Percentiles rank a stretch among this genome's conserved stretches.
Evolutionary conservation across 2,888 invertebrate genomes (phyloP).

Genomic region (Cheilosia vernalis): DNA sequence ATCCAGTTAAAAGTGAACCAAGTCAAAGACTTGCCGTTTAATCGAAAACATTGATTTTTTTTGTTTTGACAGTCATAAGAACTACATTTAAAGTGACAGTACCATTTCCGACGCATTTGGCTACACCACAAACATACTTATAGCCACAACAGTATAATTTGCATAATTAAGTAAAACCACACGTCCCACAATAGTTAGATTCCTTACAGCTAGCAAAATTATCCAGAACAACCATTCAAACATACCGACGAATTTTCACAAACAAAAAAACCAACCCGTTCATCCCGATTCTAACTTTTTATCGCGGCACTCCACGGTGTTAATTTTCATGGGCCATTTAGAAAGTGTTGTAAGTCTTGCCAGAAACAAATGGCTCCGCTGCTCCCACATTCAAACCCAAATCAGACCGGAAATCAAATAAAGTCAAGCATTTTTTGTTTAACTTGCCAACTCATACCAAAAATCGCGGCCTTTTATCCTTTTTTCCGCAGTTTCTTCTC

Average conservation of each 20-base stretch:
- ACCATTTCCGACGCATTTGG: too few species aligned
- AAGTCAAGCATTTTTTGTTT: conserved; percentile 53
- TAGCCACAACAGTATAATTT: neutral
- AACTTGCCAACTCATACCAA: conserved; percentile 40
- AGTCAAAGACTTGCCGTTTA: too few species aligned
- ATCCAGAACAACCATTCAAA: conserved; percentile 44
- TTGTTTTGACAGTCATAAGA: too few species aligned
- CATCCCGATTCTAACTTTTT: neutral
- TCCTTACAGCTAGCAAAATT: conserved; percentile 38
- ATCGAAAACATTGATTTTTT: too few species aligned
- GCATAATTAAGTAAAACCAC: conserved; percentile 45
- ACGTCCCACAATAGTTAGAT: conserved; percentile 53
- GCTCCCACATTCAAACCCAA: conserved; percentile 31
- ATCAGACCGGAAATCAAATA: conserved; percentile 68
- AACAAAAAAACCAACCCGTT: conserved; percentile 10
- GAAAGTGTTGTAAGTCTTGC: conserved; percentile 74
- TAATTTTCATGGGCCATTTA: conserved; percentile 82
- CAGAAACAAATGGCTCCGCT: conserved; percentile 58
- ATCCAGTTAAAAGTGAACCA: too few species aligned
- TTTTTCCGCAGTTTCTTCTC: conserved; percentile 15
- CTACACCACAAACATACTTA: too few species aligned
- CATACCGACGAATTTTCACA: neutral
- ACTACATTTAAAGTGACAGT: too few species aligned
- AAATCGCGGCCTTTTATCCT: conserved; percentile 27
- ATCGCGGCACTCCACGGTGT: conserved; percentile 70